Evolutionary conservation across 1,140 invertebrate genomes (phyloP).

Genomic region (Cotesia typhae): DNA sequence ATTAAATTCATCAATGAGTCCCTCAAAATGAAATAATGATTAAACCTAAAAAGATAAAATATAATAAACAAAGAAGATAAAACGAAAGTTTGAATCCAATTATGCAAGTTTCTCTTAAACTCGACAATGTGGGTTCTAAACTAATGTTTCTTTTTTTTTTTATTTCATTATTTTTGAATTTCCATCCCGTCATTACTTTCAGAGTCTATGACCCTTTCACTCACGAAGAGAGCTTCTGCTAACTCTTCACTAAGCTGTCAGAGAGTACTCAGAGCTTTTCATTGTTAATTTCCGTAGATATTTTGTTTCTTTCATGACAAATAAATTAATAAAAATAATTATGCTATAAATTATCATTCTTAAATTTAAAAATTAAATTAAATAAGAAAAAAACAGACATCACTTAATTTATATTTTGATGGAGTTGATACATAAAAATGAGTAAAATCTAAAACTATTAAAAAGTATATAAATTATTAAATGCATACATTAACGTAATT

Average conservation of each 20-base stretch:
- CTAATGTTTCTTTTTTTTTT: background rate
- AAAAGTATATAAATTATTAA: background rate
- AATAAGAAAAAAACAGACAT: too few relatives aligned
- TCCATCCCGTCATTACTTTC: too few relatives aligned
- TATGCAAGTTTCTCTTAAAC: conserved; percentile 9
- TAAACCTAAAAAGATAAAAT: background rate
- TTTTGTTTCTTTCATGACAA: background rate
- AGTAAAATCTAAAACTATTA: too few relatives aligned
- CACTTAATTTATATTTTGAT: too few relatives aligned
- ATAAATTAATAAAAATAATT: background rate
- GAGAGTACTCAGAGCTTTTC: conserved; percentile 2
- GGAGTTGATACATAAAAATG: too few relatives aligned
- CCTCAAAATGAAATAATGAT: background rate
- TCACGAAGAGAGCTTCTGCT: background rate
- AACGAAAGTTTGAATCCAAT: conserved; percentile 35
- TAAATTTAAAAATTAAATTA: too few relatives aligned
- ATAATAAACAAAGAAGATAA: conserved; percentile 3
- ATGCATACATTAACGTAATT: conserved; percentile 9
- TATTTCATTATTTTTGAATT: background rate
- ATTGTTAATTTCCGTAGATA: background rate
- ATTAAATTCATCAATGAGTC: too few relatives aligned
- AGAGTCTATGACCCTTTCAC: background rate
- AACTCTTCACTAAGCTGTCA: conserved; percentile 13
- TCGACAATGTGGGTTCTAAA: background rate
- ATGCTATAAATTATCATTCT: too few relatives aligned